A percentile compares a stretch with the other conserved stretches of the same genome.
These are phyloP conservation scores for Miichthys miiuy DNA, from an alignment of 2,797 vertebrate genomes.

Conservation along the genomic window DNA sequence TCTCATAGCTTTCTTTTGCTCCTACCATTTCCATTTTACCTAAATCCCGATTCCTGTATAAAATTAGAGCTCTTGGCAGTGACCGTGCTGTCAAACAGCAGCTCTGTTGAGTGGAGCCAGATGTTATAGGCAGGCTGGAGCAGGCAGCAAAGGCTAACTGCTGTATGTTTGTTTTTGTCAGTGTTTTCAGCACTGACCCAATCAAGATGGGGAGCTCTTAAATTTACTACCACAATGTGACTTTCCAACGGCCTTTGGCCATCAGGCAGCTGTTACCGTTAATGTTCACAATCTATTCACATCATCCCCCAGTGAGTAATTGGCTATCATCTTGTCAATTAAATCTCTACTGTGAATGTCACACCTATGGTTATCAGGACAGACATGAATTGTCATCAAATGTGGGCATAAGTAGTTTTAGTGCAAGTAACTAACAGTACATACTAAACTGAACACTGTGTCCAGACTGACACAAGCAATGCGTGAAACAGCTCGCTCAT, in stretches of 20 bases:
- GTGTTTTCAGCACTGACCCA: conserved; percentile 2
- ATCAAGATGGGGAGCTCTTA: conserved; percentile 19
- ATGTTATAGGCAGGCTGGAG: conserved; percentile 12
- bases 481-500: background rate
- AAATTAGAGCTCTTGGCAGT: conserved; percentile 31
- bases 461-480: background rate
- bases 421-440: background rate
- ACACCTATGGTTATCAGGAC: conserved; percentile 12
- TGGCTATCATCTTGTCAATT: conserved; percentile 45
- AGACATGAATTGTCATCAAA: conserved; percentile 7
- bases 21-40: conserved; percentile 43
- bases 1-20: conserved; percentile 29
- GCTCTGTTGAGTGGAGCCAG: conserved; percentile 19
- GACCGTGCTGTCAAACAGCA: conserved; percentile 45
- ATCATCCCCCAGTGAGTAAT: conserved; percentile 40
- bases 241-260: conserved; percentile 23
- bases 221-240: conserved; percentile 36
- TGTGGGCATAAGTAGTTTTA: background rate
- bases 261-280: conserved; percentile 49
- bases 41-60: conserved; percentile 49
- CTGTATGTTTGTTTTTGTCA: conserved; percentile 18
- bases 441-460: background rate
- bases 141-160: conserved; percentile 12
- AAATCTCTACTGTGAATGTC: conserved; percentile 41
- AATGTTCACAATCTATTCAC: conserved; percentile 40